Evolutionary conservation across 2,888 invertebrate genomes (phyloP), one percentile per base, ranked within the genome.

Genomic region (Hirtodrosophila cameraria): DNA sequence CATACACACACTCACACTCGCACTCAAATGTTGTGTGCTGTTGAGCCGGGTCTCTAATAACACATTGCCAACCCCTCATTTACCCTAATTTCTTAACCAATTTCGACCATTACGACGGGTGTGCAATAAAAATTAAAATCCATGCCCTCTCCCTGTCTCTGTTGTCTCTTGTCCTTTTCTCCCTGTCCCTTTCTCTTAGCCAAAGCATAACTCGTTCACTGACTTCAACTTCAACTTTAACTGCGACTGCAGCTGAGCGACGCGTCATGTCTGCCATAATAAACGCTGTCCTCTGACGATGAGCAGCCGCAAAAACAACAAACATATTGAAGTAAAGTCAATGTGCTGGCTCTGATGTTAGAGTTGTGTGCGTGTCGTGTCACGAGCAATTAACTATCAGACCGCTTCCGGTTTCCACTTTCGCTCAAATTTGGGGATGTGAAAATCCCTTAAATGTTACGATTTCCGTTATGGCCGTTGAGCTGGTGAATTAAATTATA

Each of bases 31-130:
- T n/a, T n/a, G n/a, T 68, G 53, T 50, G 63, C 43, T 18, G 48
- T 48, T 64, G 70, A 53, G 62, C 60, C 33, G 61, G 72, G 84
- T 79, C 76, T 76, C 78, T 84, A 84, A 84, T 84, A 84, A 87
- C 85, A 87, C 74, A 65, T 67, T 87, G 83, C 81, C 88, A 87
- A 88, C 88, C 88, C 88, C 76, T 87, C 88, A 87, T 88, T 87
- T 88, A 83, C 87, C 83, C 86, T 88, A 88, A 87, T 88, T 88
- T 88, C 88, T 88, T 86, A 83, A 85, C 87, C 87, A 87, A 88
- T 87, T 87, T 87, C 86, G 81, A 72, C 81, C 86, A 88, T 87
- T 87, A 88, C 77, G 80, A 79, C 75, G 83, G 75, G 75, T 77
- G 83, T 83, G 87, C 88, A 88, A 88, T 88, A 87, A 87, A 88